Conservation (phyloP, 2,113 vertebrate genomes). For the Triplophysa siluroides region DNA sequence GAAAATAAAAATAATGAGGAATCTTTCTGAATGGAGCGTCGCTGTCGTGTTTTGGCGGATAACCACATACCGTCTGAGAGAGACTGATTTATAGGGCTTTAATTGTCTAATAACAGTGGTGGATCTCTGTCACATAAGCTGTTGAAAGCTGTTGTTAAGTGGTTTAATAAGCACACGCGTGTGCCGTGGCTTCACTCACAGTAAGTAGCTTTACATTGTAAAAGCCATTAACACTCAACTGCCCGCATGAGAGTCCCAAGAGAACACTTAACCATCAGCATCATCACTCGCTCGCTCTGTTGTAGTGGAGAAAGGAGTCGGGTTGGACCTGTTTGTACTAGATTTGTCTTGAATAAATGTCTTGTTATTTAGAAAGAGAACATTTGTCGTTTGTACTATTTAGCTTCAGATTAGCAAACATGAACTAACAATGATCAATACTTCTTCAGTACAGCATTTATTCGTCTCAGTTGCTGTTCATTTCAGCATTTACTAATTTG, state of each 20-base stretch:
- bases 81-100: conserved; percentile 45
- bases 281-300: conserved; percentile 48
- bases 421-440: too few relatives aligned
- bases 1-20: too few relatives aligned
- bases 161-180: conserved; percentile 71
- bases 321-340: background rate
- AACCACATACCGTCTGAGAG: background rate
- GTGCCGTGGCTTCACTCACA: conserved; percentile 68
- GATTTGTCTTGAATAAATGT: conserved; percentile 62
- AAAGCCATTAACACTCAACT: conserved; percentile 71
- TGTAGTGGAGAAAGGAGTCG: background rate
- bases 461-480: too few relatives aligned
- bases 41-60: background rate
- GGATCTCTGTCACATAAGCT: conserved; percentile 57
- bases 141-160: conserved; percentile 57
- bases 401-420: too few relatives aligned
- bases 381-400: background rate
- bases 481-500: too few relatives aligned
- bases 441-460: too few relatives aligned
- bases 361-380: conserved; percentile 58
- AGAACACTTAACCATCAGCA: conserved; percentile 73
- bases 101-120: conserved; percentile 49
- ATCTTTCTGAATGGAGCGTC: too few relatives aligned
- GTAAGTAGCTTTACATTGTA: conserved; percentile 74
- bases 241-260: conserved; percentile 61